A percentile compares a stretch with the other conserved stretches of the same genome.
Evolutionary conservation across 2,888 invertebrate species (phyloP).

Genomic region (Phortica okadai): DNA sequence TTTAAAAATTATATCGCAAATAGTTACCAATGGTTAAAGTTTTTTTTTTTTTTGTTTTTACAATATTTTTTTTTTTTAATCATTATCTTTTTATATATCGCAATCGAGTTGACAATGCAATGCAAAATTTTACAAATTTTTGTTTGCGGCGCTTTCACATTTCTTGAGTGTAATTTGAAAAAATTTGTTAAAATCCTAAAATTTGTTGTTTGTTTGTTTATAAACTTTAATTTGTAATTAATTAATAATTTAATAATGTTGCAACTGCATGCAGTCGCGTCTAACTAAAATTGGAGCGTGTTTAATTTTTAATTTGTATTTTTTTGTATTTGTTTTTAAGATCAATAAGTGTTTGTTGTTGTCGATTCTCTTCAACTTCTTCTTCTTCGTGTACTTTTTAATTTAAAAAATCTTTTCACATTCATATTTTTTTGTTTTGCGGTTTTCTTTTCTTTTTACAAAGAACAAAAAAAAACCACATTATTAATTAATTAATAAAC

Average conservation of each 20-base stretch:
- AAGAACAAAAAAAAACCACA: neutral
- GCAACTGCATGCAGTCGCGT: slow-evolving; percentile 67
- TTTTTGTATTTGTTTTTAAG: slow-evolving; percentile 30
- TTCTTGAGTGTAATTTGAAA: slow-evolving; percentile 47
- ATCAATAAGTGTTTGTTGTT: slow-evolving; percentile 47
- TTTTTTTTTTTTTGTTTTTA: slow-evolving; percentile 41
- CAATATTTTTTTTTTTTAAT: slow-evolving; percentile 42
- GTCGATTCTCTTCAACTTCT: slow-evolving; percentile 41
- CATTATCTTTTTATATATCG: slow-evolving; percentile 48
- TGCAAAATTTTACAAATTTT: slow-evolving; percentile 65
- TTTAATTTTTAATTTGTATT: slow-evolving; percentile 30
- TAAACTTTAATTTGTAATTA: slow-evolving; percentile 63
- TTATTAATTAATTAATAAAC: slow-evolving; percentile 47
- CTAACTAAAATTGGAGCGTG: slow-evolving; percentile 67
- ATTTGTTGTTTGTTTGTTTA: slow-evolving; percentile 53
- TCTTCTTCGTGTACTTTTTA: slow-evolving; percentile 48
- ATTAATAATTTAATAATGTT: slow-evolving; percentile 67
- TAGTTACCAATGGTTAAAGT: slow-evolving; percentile 54
- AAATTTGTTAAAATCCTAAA: slow-evolving; percentile 71
- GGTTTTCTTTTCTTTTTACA: slow-evolving; percentile 43
- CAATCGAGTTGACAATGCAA: slow-evolving; percentile 63
- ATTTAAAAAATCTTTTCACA: slow-evolving; percentile 65
- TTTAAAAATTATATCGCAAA: slow-evolving; percentile 68
- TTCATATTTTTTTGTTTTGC: slow-evolving; percentile 54
- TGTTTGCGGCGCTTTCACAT: slow-evolving; percentile 64